Percentiles rank a stretch among this genome's conserved stretches.
phyloP scores from a whole-genome alignment of 1,140 invertebrate species.

The Bombus affinis region DNA sequence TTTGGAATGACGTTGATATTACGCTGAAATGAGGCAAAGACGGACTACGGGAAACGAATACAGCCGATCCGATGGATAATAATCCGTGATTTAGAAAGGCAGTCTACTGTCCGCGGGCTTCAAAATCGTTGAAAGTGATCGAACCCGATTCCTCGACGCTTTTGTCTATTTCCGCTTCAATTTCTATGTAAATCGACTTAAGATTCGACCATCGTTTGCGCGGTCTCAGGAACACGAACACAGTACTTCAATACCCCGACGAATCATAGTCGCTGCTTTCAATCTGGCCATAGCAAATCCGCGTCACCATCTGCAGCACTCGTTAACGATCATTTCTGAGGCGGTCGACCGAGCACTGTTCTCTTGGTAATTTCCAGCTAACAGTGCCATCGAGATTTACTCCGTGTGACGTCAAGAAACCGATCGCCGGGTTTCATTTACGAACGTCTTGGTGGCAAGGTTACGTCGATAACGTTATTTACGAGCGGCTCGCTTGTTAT shows the following conservation, averaged over 20 bases:
- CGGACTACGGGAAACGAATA: not conserved
- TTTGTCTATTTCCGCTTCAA: constrained; percentile 57
- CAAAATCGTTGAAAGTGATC: constrained; percentile 35
- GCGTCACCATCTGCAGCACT: not conserved
- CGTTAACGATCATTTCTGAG: constrained; percentile 41
- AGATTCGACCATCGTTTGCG: constrained; percentile 29
- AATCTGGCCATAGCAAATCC: constrained; percentile 11
- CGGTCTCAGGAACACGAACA: constrained; percentile 20
- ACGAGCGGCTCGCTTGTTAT: not conserved
- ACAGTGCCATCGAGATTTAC: constrained; percentile 23
- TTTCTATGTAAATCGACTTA: constrained; percentile 64
- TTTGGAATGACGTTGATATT: not conserved
- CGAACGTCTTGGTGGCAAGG: not conserved
- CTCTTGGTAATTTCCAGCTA: constrained; percentile 28
- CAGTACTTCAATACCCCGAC: constrained; percentile 25
- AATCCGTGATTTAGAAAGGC: constrained; percentile 36
- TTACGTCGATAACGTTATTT: not conserved
- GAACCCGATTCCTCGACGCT: constrained; percentile 23
- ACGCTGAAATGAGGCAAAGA: not conserved
- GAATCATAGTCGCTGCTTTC: constrained; percentile 23
- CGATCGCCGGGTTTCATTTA: not conserved
- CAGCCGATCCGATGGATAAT: constrained; percentile 30
- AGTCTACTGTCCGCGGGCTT: not conserved
- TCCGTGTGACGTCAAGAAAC: constrained; percentile 5
- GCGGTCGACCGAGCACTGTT: constrained; percentile 23